Evolutionary conservation across 2,888 invertebrate genomes (phyloP).

Genomic region (Chromoteleia sp.): DNA sequence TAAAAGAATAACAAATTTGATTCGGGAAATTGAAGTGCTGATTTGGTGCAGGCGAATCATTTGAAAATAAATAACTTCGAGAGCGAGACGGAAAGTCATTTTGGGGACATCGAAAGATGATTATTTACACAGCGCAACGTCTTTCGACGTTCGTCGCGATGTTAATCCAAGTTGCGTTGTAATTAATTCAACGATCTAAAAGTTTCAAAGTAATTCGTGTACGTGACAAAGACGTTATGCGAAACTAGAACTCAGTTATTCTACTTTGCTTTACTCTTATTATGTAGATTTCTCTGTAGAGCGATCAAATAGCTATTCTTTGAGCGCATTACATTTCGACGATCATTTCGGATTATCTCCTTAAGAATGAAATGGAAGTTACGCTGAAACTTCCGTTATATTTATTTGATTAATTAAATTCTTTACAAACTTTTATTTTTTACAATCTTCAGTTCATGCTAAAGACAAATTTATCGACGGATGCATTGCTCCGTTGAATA

Average conservation of each 20-base stretch:
- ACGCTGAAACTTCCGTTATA: too few relatives aligned
- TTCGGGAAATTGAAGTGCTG: conserved; percentile 16
- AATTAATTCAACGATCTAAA: conserved; percentile 32
- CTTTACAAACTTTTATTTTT: too few relatives aligned
- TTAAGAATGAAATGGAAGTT: neutral
- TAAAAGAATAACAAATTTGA: conserved; percentile 45
- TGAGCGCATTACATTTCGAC: conserved; percentile 2
- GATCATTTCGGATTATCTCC: neutral
- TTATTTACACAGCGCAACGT: neutral
- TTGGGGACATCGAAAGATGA: neutral
- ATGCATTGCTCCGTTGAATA: too few relatives aligned
- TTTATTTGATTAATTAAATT: too few relatives aligned
- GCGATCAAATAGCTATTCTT: conserved; percentile 21
- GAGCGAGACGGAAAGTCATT: conserved; percentile 27
- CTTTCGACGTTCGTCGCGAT: conserved; percentile 18
- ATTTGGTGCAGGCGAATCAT: conserved; percentile 1
- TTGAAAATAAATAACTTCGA: neutral
- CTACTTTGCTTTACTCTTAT: conserved; percentile 9
- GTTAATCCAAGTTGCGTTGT: conserved; percentile 21
- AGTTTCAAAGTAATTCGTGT: conserved; percentile 26
- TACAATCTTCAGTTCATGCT: too few relatives aligned
- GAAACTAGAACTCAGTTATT: conserved; percentile 13
- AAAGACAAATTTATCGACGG: too few relatives aligned
- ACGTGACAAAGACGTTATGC: conserved; percentile 37
- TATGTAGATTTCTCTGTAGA: conserved; percentile 33